A percentile compares a stretch with the other conserved stretches of the same genome.
These are phyloP conservation scores for Latrodectus elegans DNA, from an alignment of 2,888 invertebrate species.

Conservation along the genomic window DNA sequence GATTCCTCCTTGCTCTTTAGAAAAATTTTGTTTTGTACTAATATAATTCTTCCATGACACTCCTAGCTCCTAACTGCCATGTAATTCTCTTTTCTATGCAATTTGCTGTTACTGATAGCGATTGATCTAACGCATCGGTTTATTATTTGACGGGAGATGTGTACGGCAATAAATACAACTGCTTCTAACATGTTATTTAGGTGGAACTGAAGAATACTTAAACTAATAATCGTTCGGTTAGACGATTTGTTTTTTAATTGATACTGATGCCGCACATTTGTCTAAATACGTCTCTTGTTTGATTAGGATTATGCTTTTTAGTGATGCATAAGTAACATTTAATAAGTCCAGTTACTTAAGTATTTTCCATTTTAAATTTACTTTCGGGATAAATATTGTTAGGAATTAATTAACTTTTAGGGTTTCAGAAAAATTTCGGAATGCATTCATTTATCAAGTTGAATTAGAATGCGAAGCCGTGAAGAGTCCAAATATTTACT, in stretches of 20 bases:
- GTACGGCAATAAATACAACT: neutral
- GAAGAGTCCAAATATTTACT: too few species aligned
- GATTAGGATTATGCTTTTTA: too few species aligned
- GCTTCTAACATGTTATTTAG: neutral
- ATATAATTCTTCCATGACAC: conserved; percentile 50
- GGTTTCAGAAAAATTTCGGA: too few species aligned
- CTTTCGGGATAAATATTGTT: too few species aligned
- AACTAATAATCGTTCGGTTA: neutral
- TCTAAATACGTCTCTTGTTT: too few species aligned
- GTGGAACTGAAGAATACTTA: neutral
- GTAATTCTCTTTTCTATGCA: conserved; percentile 14
- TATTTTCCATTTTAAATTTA: too few species aligned
- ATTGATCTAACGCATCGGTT: conserved; percentile 2
- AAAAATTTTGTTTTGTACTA: conserved; percentile 31
- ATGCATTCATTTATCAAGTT: too few species aligned
- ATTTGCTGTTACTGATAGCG: neutral
- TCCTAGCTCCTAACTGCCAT: conserved; percentile 7
- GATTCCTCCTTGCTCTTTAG: conserved; percentile 36
- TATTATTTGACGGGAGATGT: neutral
- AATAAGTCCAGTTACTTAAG: too few species aligned
- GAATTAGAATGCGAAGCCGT: too few species aligned
- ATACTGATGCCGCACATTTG: too few species aligned
- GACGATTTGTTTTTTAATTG: neutral
- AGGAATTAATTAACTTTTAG: too few species aligned
- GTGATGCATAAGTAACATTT: too few species aligned